Evolutionary conservation across 2,888 invertebrate species (phyloP).

Genomic region (Notocelia uddmanniana): DNA sequence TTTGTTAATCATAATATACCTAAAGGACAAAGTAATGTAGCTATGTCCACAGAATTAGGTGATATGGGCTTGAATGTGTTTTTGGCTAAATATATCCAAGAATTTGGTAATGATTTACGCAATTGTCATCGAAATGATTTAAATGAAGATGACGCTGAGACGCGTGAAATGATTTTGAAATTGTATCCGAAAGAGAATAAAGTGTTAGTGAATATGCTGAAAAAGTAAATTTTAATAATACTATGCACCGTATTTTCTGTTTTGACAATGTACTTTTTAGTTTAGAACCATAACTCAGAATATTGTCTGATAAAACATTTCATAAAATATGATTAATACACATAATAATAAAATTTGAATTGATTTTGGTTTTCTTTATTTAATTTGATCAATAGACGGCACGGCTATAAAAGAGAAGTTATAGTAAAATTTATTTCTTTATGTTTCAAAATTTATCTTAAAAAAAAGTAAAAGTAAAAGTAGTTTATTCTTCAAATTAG

Average conservation of each 20-base stretch:
- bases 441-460: no score
- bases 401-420: no score
- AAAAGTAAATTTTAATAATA: constrained; percentile 46
- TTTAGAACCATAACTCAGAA: no score
- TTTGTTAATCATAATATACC: constrained; percentile 52
- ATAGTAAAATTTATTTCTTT: no score
- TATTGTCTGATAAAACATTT: no score
- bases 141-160: constrained; percentile 52
- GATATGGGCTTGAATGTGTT: constrained; percentile 72
- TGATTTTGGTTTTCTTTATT: constrained; percentile 27
- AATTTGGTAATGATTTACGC: constrained; percentile 50
- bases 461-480: no score
- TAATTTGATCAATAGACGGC: neutral
- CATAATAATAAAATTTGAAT: neutral
- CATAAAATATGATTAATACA: no score
- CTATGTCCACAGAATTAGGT: constrained; percentile 66
- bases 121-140: constrained; percentile 16
- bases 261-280: no score
- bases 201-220: constrained; percentile 47
- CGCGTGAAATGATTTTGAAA: constrained; percentile 57
- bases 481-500: no score
- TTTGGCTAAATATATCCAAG: constrained; percentile 65
- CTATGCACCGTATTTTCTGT: no score
- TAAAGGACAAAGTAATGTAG: constrained; percentile 48
- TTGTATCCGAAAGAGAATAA: constrained; percentile 69